phyloP scores from a whole-genome alignment of 2,113 vertebrate species.

The Microtus ochrogaster region DNA sequence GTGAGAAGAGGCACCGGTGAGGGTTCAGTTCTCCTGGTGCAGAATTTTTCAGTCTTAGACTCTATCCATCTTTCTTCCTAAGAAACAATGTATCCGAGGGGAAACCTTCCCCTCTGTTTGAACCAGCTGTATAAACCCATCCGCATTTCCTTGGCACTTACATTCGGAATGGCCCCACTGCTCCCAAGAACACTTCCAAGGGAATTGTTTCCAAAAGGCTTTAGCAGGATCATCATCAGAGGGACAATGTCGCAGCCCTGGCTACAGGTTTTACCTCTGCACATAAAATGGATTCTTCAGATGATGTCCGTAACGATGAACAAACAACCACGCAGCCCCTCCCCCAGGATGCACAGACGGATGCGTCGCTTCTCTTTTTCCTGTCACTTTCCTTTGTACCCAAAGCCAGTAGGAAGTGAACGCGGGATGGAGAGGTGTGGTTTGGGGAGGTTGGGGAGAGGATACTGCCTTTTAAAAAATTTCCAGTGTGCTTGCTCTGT shows the following conservation, averaged over 20 bases:
- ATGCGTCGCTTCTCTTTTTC: not conserved
- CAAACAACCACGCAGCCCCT: not conserved
- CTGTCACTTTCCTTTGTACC: conserved; percentile 24
- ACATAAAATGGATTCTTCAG: not conserved
- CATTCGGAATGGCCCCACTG: not conserved
- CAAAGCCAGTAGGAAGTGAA: not conserved
- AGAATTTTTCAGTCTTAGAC: not conserved
- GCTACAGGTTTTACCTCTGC: not conserved
- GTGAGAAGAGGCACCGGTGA: too few relatives aligned
- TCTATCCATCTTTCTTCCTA: not conserved
- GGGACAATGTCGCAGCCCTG: not conserved
- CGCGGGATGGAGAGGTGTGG: not conserved
- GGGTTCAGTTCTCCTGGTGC: not conserved
- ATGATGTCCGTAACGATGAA: not conserved
- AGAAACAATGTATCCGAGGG: not conserved
- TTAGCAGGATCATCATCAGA: not conserved
- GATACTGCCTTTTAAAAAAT: not conserved
- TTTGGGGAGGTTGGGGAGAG: not conserved
- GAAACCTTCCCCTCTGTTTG: not conserved
- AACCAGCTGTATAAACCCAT: not conserved
- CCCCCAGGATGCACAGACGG: not conserved
- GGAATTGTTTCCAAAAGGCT: not conserved
- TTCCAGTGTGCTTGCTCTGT: not conserved
- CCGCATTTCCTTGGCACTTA: not conserved
- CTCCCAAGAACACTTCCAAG: not conserved